These are phyloP conservation scores for Gorsachius goisagi DNA, from an alignment of 2,113 vertebrate species.

Conservation along the genomic window DNA sequence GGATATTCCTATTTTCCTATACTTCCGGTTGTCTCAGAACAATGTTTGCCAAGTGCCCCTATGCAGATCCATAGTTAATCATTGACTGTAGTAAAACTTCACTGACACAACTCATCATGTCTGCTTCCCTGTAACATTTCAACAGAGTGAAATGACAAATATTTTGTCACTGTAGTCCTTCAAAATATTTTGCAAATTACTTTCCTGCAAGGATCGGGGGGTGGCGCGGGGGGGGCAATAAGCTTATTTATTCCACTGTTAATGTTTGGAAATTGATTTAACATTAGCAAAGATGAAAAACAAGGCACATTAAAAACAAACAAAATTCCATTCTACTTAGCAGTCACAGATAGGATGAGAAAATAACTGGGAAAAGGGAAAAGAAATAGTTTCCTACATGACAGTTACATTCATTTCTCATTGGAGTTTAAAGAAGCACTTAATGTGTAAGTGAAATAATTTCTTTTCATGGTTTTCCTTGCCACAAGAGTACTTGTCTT, in stretches of 20 bases:
- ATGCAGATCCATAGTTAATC: neutral
- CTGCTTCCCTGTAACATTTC: neutral
- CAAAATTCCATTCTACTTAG: neutral
- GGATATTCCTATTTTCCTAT: neutral
- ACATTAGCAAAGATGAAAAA: neutral
- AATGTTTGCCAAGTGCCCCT: rapidly evolving
- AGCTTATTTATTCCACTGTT: neutral
- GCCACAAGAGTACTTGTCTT: neutral
- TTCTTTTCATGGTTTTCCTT: neutral
- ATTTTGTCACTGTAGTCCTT: neutral
- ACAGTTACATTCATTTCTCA: neutral
- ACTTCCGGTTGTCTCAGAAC: neutral
- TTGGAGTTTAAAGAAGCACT: neutral
- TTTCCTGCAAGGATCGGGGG: neutral
- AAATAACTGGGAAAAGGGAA: neutral
- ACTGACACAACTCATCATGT: neutral
- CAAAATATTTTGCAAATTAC: neutral
- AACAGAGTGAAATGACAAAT: neutral
- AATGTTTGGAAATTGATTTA: neutral
- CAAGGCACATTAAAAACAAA: neutral
- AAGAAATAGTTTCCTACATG: neutral
- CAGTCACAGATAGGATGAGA: neutral
- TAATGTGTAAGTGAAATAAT: neutral
- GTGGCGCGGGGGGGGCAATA: neutral
- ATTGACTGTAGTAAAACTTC: neutral